phyloP scores from a whole-genome alignment of 2,113 vertebrate genomes.

The Thryonomys swinderianus region DNA sequence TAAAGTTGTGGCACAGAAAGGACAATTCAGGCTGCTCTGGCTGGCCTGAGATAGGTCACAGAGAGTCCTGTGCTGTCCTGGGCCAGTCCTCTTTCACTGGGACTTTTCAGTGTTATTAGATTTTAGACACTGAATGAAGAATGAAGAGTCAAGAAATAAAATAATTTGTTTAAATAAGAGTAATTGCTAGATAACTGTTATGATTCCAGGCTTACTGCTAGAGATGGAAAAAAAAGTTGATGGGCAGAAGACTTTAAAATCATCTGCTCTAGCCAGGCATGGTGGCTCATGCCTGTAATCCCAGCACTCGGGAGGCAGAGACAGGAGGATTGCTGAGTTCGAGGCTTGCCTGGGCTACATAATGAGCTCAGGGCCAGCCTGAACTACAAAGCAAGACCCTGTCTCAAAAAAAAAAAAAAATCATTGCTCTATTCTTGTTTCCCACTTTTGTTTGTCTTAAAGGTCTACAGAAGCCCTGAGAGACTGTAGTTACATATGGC shows the following conservation, averaged over 20 bases:
- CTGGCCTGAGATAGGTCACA: neutral
- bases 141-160: neutral
- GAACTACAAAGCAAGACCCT: no score
- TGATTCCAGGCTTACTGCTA: neutral
- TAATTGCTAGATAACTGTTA: neutral
- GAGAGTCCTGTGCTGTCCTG: neutral
- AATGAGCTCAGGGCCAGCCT: no score
- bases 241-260: neutral
- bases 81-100: neutral
- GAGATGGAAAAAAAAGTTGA: neutral
- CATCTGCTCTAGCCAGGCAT: no score
- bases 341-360: no score
- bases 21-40: neutral
- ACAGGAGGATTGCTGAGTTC: no score
- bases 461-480: neutral
- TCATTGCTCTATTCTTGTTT: neutral
- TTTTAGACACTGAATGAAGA: neutral
- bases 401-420: no score
- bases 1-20: neutral
- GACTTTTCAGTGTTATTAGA: neutral
- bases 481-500: neutral
- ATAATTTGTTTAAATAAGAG: conserved; percentile 1
- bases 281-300: no score
- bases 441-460: neutral
- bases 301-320: no score